Evolutionary conservation across 2,888 invertebrate genomes (phyloP).

Genomic region (Rhagonycha fulva): DNA sequence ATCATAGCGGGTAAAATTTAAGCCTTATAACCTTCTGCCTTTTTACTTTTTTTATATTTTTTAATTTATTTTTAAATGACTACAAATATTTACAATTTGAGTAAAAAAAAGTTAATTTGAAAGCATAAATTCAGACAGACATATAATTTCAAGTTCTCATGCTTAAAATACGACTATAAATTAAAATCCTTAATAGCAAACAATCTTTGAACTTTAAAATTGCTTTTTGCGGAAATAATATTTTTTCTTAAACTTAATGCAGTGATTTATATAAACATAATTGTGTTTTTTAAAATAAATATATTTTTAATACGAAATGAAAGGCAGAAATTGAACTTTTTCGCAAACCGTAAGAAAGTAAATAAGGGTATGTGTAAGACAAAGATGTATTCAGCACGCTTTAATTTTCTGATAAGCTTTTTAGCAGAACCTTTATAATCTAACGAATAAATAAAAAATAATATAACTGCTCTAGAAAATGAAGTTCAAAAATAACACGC

Average conservation of each 20-base stretch:
- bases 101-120: background rate
- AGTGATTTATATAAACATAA: background rate
- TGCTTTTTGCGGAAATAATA: background rate
- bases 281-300: background rate
- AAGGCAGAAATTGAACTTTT: background rate
- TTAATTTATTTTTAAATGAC: background rate
- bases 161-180: background rate
- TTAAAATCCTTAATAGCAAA: background rate
- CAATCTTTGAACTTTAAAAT: background rate
- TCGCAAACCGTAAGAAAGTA: background rate
- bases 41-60: too few relatives aligned
- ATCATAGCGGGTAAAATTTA: too few relatives aligned
- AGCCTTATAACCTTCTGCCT: too few relatives aligned
- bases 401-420: slow-evolving; percentile 24
- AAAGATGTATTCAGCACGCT: background rate
- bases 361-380: background rate
- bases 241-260: background rate
- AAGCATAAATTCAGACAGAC: background rate
- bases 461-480: slow-evolving; percentile 24
- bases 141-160: background rate
- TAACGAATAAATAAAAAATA: slow-evolving; percentile 26
- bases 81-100: background rate
- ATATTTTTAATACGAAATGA: background rate
- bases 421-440: slow-evolving; percentile 17
- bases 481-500: slow-evolving; percentile 22